Percentiles rank a stretch among this genome's conserved stretches.
Conservation (phyloP, 2,888 invertebrate species). For the Drosophila setosimentum region DNA sequence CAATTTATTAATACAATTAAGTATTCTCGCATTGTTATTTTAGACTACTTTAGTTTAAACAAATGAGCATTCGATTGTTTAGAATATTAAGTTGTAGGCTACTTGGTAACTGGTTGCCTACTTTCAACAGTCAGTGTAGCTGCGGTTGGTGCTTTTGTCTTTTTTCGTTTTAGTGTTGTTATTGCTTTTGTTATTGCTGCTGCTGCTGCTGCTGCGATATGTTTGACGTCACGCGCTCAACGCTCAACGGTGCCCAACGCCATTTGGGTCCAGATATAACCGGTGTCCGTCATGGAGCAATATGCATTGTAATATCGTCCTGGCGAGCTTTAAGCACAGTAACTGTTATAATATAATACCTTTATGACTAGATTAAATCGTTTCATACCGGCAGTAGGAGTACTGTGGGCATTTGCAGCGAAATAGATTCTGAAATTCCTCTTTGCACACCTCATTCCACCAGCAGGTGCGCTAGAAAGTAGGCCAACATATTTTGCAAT, state of each 20-base stretch:
- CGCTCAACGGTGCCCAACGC: constrained; percentile 81
- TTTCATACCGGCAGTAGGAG: constrained; percentile 90
- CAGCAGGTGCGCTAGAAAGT: constrained; percentile 92
- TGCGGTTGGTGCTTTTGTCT: constrained; percentile 33
- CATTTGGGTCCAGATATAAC: constrained; percentile 92
- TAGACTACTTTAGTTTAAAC: constrained; percentile 5
- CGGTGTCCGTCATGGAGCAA: constrained; percentile 95
- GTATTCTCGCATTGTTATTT: not conserved
- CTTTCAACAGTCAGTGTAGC: constrained; percentile 63
- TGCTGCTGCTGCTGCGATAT: constrained; percentile 35
- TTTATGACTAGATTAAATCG: not conserved
- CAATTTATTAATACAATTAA: not conserved
- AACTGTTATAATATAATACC: not conserved
- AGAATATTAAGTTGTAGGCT: constrained; percentile 28
- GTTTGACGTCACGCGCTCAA: constrained; percentile 58
- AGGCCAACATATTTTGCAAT: not conserved
- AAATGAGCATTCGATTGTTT: constrained; percentile 22
- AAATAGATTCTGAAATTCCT: constrained; percentile 94
- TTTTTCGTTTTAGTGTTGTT: constrained; percentile 6
- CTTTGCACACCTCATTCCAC: constrained; percentile 97
- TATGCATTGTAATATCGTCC: constrained; percentile 96
- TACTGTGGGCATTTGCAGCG: constrained; percentile 95
- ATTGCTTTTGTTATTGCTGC: constrained; percentile 12
- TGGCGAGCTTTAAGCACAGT: constrained; percentile 87
- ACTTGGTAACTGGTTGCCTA: constrained; percentile 44